Evolutionary conservation across 2,888 invertebrate species (phyloP).

Genomic region (Drosophila cognata): DNA sequence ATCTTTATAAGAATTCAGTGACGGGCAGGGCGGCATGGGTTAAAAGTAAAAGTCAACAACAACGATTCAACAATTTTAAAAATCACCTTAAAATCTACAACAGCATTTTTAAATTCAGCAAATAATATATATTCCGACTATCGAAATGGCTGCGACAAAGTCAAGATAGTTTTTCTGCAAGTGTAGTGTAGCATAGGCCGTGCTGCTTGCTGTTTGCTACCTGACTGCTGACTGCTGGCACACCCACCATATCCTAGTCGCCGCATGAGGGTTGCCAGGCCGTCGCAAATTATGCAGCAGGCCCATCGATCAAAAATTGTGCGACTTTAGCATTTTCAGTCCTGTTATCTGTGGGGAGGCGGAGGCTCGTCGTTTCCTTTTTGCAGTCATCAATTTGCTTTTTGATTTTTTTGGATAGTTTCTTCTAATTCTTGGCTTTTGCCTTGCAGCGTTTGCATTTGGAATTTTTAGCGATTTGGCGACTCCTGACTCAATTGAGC

Average conservation of each 20-base stretch:
- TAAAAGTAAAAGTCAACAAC: not conserved
- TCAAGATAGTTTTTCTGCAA: not conserved
- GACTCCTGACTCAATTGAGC: constrained; percentile 64
- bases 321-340: not conserved
- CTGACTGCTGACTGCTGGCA: constrained; percentile 10
- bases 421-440: constrained; percentile 65
- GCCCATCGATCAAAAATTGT: constrained; percentile 65
- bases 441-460: constrained; percentile 68
- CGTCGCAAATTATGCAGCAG: constrained; percentile 43
- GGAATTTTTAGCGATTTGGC: constrained; percentile 54
- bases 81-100: not conserved
- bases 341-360: not conserved
- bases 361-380: constrained; percentile 22
- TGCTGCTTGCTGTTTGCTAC: constrained; percentile 8
- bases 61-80: not conserved
- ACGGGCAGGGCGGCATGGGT: not conserved
- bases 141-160: not conserved
- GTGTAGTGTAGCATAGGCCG: not conserved
- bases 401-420: constrained; percentile 51
- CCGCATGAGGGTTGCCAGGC: constrained; percentile 7
- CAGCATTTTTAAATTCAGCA: not conserved
- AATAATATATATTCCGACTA: not conserved
- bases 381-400: constrained; percentile 63
- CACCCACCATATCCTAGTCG: constrained; percentile 9
- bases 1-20: not conserved